Conservation (phyloP, 2,113 vertebrate species). For the Poecilia latipinna region DNA sequence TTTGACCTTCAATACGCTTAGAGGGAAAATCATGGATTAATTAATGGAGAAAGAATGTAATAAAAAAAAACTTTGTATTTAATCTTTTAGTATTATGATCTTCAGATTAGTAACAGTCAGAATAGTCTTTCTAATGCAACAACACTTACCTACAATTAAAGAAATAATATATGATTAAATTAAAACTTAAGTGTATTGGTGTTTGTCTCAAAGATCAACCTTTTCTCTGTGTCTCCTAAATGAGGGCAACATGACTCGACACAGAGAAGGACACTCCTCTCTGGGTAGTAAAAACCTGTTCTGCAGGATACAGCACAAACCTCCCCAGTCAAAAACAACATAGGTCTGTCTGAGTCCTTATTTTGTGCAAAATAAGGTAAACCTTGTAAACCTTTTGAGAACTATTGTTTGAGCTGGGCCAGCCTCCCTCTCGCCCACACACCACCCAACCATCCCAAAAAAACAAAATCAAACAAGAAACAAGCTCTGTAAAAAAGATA, state of each 20-base stretch:
- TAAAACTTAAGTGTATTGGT: not conserved
- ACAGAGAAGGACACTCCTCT: constrained; percentile 10
- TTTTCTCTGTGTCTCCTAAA: constrained; percentile 25
- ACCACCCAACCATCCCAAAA: no score
- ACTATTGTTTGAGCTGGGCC: not conserved
- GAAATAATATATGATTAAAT: no score
- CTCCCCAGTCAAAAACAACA: constrained; percentile 1
- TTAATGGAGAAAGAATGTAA: not conserved
- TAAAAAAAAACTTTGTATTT: no score
- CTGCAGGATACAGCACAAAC: constrained; percentile 21
- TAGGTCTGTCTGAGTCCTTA: not conserved
- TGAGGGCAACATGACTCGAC: constrained; percentile 38
- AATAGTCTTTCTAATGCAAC: no score
- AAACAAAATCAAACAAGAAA: no score
- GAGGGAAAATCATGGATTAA: not conserved
- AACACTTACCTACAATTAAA: no score
- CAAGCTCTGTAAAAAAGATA: not conserved
- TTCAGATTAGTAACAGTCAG: no score
- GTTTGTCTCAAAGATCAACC: constrained; percentile 24
- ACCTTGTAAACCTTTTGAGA: no score
- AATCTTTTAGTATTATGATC: no score
- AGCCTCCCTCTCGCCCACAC: no score
- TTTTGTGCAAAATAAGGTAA: not conserved
- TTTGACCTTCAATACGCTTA: not conserved
- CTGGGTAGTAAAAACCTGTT: constrained; percentile 35